Percentiles rank a stretch among this genome's conserved stretches.
phyloP scores from a whole-genome alignment of 2,888 invertebrate genomes.

The Vesta saturnalis region DNA sequence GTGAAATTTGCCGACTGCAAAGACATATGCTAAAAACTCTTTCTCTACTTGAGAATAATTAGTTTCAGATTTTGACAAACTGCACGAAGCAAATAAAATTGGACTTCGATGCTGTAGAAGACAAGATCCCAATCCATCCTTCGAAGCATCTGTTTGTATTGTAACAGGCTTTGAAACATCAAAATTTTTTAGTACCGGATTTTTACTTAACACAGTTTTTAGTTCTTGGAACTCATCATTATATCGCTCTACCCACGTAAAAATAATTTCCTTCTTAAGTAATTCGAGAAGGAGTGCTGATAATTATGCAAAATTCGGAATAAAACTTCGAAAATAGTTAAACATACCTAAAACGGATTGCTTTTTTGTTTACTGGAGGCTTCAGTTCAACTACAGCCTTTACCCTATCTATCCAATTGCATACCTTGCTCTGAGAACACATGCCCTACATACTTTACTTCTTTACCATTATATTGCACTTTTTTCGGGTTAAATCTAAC shows the following conservation, averaged over 20 bases:
- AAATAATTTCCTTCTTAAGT: constrained; percentile 2
- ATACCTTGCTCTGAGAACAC: background rate
- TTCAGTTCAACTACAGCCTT: background rate
- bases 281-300: background rate
- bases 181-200: background rate
- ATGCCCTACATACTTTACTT: background rate
- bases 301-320: background rate
- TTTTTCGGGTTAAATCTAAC: constrained; percentile 38
- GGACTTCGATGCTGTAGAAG: background rate
- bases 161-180: background rate
- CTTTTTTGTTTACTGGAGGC: background rate
- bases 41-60: background rate
- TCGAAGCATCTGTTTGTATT: background rate
- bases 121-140: constrained; percentile 3
- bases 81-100: background rate
- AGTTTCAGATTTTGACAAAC: background rate
- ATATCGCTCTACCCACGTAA: background rate
- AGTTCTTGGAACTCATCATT: background rate
- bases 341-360: background rate
- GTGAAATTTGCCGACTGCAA: background rate
- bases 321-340: background rate
- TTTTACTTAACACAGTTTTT: background rate
- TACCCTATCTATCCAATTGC: background rate
- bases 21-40: background rate
- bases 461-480: background rate